Conservation (phyloP, 2,888 invertebrate species). For the Lottia scabra region DNA sequence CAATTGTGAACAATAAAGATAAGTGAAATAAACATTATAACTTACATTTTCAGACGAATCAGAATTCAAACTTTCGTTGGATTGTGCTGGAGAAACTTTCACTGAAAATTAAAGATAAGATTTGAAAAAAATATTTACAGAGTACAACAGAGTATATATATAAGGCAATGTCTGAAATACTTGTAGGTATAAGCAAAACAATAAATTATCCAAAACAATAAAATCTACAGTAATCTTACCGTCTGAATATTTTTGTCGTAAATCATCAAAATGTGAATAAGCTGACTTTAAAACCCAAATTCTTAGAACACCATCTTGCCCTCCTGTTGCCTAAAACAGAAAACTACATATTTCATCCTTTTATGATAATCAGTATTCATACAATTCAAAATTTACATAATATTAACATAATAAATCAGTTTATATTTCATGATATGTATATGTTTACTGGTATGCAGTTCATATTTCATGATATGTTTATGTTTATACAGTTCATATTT, state of each 20-base stretch:
- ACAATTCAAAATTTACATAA: no score
- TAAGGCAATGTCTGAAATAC: not conserved
- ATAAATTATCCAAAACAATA: no score
- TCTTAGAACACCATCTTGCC: slow-evolving; percentile 92
- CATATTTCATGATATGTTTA: no score
- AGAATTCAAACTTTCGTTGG: slow-evolving; percentile 89
- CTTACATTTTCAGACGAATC: slow-evolving; percentile 36
- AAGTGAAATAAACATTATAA: not conserved
- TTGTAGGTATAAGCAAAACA: no score
- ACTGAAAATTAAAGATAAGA: slow-evolving; percentile 38
- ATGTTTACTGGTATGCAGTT: no score
- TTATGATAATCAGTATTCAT: not conserved
- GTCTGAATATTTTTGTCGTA: slow-evolving; percentile 75
- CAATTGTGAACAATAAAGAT: no score
- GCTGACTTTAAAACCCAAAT: slow-evolving; percentile 96
- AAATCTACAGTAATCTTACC: slow-evolving; percentile 40
- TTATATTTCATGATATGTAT: no score
- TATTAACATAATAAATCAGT: no score
- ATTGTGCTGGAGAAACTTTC: slow-evolving; percentile 81
- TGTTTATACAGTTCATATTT: no score
- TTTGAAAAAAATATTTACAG: not conserved
- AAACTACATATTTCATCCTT: not conserved
- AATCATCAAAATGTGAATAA: slow-evolving; percentile 91
- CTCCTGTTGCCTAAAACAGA: slow-evolving; percentile 83
- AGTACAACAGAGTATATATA: not conserved